These are phyloP conservation scores for Silurus lanzhouensis DNA, from an alignment of 2,797 vertebrate genomes.

Conservation along the genomic window DNA sequence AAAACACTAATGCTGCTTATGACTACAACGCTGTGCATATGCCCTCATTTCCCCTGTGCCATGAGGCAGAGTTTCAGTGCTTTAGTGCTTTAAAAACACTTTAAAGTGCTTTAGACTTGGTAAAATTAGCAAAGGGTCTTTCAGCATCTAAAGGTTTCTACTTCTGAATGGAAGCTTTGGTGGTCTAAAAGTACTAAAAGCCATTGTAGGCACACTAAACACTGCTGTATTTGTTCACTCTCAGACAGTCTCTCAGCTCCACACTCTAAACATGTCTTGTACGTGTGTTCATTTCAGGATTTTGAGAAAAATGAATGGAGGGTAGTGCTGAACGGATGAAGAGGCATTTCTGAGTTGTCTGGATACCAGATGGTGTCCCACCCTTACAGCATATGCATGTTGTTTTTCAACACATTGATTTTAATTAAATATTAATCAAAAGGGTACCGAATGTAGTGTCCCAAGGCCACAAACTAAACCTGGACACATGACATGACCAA, in stretches of 20 bases:
- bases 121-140: slow-evolving; percentile 45
- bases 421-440: slow-evolving; percentile 67
- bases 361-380: slow-evolving; percentile 44
- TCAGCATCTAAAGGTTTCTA: slow-evolving; percentile 32
- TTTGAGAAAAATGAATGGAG: not conserved
- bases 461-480: slow-evolving; percentile 30
- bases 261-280: slow-evolving; percentile 19
- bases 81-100: slow-evolving; percentile 35
- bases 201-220: not conserved
- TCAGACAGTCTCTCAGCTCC: slow-evolving; percentile 7
- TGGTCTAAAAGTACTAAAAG: slow-evolving; percentile 35
- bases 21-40: slow-evolving; percentile 29
- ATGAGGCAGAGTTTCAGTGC: slow-evolving; percentile 41
- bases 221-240: slow-evolving; percentile 3
- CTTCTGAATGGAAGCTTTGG: slow-evolving; percentile 32
- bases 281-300: not conserved
- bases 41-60: slow-evolving; percentile 13
- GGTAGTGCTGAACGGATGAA: slow-evolving; percentile 9
- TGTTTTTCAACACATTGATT: slow-evolving; percentile 63
- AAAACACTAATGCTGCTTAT: slow-evolving; percentile 26
- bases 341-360: slow-evolving; percentile 40
- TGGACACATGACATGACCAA: slow-evolving; percentile 26
- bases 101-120: slow-evolving; percentile 24
- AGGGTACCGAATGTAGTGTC: slow-evolving; percentile 48
- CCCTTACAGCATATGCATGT: slow-evolving; percentile 30